Conservation (phyloP, 37 sponge, comb jelly and placozoan species). For the Diacarnus erythraeanus region DNA sequence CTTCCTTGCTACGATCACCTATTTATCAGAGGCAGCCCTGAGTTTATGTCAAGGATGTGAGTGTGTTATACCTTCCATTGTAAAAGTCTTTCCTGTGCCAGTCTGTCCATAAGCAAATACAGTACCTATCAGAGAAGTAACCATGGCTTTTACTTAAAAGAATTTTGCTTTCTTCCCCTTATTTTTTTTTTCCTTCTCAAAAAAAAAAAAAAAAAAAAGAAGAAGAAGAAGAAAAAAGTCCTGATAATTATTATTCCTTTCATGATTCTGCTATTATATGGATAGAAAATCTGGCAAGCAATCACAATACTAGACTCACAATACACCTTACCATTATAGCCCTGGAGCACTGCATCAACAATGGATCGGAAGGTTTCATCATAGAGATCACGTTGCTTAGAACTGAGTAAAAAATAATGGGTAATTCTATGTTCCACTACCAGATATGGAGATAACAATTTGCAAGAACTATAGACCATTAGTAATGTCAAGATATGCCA, state of each 20-base stretch:
- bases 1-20: constrained; percentile 66
- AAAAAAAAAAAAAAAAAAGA: too few species aligned
- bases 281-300: neutral
- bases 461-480: neutral
- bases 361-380: constrained; percentile 84
- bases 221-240: too few species aligned
- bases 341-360: constrained; percentile 88
- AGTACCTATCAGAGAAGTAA: constrained; percentile 49
- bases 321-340: constrained; percentile 82
- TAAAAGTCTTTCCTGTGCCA: constrained; percentile 96
- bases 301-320: neutral
- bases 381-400: constrained; percentile 86
- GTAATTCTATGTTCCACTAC: neutral
- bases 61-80: constrained; percentile 86
- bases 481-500: neutral
- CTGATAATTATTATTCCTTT: too few species aligned
- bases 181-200: too few species aligned
- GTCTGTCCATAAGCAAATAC: constrained; percentile 99
- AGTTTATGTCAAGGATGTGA: neutral
- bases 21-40: neutral
- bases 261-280: too few species aligned
- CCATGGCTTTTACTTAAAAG: too few species aligned
- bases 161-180: too few species aligned
- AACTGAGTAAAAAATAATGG: constrained; percentile 45
- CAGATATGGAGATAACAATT: neutral